Evolutionary conservation across 2,888 invertebrate species (phyloP).

Genomic region (Crocallis elinguaria): DNA sequence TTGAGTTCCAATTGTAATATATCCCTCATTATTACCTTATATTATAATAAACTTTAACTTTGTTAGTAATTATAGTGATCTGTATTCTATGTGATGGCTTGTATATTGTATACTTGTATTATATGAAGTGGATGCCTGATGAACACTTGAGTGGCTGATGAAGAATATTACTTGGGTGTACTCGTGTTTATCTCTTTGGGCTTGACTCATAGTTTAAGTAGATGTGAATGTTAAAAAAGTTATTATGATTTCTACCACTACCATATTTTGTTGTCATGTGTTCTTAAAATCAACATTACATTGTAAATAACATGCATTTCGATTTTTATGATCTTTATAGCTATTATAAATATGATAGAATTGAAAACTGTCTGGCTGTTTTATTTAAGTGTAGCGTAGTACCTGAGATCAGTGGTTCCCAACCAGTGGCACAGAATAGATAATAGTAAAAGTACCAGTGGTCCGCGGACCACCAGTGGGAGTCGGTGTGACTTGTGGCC

Average conservation of each 20-base stretch:
- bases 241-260: conserved; percentile 29
- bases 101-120: conserved; percentile 1
- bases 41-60: no score
- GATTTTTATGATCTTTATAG: conserved; percentile 42
- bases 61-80: background rate
- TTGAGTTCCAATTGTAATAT: no score
- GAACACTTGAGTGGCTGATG: background rate
- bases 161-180: background rate
- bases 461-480: no score
- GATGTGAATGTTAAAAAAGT: conserved; percentile 30
- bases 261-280: conserved; percentile 8
- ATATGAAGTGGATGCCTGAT: background rate
- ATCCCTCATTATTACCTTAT: no score
- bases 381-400: conserved; percentile 14
- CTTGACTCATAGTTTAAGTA: conserved; percentile 51
- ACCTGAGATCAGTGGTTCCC: background rate
- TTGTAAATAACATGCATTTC: conserved; percentile 54
- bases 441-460: no score
- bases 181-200: conserved; percentile 60
- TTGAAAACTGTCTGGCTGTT: conserved; percentile 9
- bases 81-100: conserved; percentile 10
- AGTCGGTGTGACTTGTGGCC: no score
- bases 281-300: conserved; percentile 26
- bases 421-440: no score
- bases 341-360: conserved; percentile 32